Evolutionary conservation across 2,113 vertebrate species (phyloP).

Genomic region (Cynoglossus semilaevis): DNA sequence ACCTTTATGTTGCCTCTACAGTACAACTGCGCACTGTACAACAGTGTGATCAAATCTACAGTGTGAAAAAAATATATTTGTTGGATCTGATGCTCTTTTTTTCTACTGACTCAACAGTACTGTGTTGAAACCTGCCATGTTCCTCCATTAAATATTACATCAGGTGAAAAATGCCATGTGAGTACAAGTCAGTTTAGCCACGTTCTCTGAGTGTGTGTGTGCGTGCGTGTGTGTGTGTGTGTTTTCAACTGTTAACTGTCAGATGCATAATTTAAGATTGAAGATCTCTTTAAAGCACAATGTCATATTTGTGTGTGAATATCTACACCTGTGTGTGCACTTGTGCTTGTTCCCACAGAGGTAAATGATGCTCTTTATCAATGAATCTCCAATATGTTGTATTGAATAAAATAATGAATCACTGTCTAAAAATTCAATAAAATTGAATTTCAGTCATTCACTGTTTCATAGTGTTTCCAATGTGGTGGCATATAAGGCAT

Average conservation of each 20-base stretch:
- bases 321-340: slow-evolving; percentile 23
- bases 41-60: too few relatives aligned
- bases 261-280: slow-evolving; percentile 6
- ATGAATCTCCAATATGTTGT: slow-evolving; percentile 39
- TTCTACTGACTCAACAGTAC: too few relatives aligned
- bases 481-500: slow-evolving; percentile 2
- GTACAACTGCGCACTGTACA: too few relatives aligned
- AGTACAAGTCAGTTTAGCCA: slow-evolving; percentile 34
- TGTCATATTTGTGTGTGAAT: slow-evolving; percentile 28
- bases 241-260: slow-evolving; percentile 13
- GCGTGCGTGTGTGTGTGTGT: slow-evolving; percentile 35
- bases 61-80: too few relatives aligned
- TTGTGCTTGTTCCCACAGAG: slow-evolving; percentile 65
- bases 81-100: too few relatives aligned
- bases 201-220: slow-evolving; percentile 31
- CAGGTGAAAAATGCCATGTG: slow-evolving; percentile 26
- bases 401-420: slow-evolving; percentile 41
- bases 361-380: slow-evolving; percentile 35
- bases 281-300: slow-evolving; percentile 69
- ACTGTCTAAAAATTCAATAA: slow-evolving; percentile 67
- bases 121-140: too few relatives aligned
- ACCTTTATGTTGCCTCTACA: too few relatives aligned
- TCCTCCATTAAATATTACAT: slow-evolving; percentile 25
- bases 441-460: slow-evolving; percentile 19
- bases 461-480: slow-evolving; percentile 15